Base-by-base conservation (phyloP, 2,888 invertebrate species). In the Synergus umbraculus region DNA sequence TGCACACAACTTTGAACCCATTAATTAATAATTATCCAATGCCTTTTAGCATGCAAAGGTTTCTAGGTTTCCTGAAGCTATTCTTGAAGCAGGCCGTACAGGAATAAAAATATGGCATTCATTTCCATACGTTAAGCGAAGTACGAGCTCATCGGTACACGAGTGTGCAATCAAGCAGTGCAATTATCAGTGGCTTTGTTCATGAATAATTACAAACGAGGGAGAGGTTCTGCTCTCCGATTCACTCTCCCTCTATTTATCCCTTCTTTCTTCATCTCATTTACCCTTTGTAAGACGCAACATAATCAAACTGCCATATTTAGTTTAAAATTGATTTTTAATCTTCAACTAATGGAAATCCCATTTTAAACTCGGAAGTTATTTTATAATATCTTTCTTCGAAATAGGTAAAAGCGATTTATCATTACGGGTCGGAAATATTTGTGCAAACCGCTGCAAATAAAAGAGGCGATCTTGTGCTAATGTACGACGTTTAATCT, bases 131-230 rank as follows among this genome's bases (percentile, higher is more conserved):
- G 86, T 86, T 86, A 85, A 79, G 77, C 65, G 83, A 83, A 85
- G 84, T 83, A 83, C 85, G 60, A 73, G 85, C 84, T 85, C 88
- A 88, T 88, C 86, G 85, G 87, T 86, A 86, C 86, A 85, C 86
- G 90, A 87, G 88, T 88, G 87, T 88, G 90, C 90, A 89, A 90
- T 89, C 90, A 90, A 89, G 90, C 89, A 87, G 88, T 87, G 88
- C 89, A 90, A 89, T 90, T 89, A 90, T 90, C 90, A 87, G 86
- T 86, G 88, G 88, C 88, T 90, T 90, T 90, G 90, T 90, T 89
- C 89, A 88, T 89, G 90, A 90, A 90, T 90, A 90, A 90, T 90
- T 89, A 89, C 88, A 89, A 90, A 88, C 87, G 87, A 87, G 89
- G 86, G 87, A 86, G 87, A 84, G 84, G 84, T 78, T 79, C 77